phyloP scores from a whole-genome alignment of 2,888 invertebrate genomes.

The Troides helena region DNA sequence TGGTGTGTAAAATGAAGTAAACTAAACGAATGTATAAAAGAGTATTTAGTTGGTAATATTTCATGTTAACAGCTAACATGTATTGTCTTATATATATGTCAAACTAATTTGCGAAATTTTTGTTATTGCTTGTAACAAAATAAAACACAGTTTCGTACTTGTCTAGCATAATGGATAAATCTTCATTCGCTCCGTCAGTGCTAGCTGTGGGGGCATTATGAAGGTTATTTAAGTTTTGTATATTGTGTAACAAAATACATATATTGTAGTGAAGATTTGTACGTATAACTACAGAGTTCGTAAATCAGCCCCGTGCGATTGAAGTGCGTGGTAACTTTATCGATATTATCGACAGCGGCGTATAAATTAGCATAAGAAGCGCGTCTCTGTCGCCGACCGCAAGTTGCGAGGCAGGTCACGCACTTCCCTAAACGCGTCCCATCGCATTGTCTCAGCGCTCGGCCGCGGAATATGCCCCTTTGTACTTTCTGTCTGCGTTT shows the following conservation, averaged over 20 bases:
- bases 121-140: no score
- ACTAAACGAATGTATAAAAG: no score
- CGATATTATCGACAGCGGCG: constrained; percentile 30
- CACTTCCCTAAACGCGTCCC: constrained; percentile 73
- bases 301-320: constrained; percentile 20
- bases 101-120: no score
- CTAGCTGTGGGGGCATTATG: no score
- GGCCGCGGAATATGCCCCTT: constrained; percentile 27
- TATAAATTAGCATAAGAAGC: constrained; percentile 28
- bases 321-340: constrained; percentile 25
- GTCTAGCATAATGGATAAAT: no score
- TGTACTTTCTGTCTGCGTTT: constrained; percentile 25
- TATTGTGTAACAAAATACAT: not conserved
- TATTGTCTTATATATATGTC: no score
- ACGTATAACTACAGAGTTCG: not conserved
- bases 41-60: no score
- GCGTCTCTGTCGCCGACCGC: constrained; percentile 38
- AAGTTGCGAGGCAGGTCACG: constrained; percentile 69
- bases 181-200: no score
- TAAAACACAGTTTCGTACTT: no score
- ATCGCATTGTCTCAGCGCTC: constrained; percentile 40
- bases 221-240: no score
- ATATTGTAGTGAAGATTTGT: not conserved
- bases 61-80: no score
- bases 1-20: no score